Evolutionary conservation across 1,140 invertebrate species (phyloP).

Genomic region (Lasaia peninsularis): DNA sequence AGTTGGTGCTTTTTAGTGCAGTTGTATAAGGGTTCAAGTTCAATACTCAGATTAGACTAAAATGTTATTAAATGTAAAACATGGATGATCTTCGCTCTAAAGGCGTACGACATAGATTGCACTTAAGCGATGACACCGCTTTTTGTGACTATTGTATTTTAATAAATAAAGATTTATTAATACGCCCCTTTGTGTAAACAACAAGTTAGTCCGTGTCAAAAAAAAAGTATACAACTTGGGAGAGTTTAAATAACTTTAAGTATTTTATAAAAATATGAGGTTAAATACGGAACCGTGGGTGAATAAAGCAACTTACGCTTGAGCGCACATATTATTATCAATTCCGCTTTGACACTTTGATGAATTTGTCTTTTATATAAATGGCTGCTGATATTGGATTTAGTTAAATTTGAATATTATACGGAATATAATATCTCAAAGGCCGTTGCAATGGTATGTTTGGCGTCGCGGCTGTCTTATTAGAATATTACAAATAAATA

Average conservation of each 20-base stretch:
- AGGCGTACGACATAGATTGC: too few relatives aligned
- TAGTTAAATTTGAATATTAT: background rate
- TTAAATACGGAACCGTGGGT: background rate
- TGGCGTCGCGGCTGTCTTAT: too few relatives aligned
- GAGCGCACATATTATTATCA: background rate
- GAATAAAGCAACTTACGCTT: background rate
- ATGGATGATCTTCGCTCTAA: too few relatives aligned
- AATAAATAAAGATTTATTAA: too few relatives aligned
- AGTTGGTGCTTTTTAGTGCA: background rate
- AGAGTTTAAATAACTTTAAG: background rate
- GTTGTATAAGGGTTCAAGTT: background rate
- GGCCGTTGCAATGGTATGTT: background rate
- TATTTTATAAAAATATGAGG: background rate
- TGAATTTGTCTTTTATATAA: conserved; percentile 3
- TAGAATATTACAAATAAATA: too few relatives aligned
- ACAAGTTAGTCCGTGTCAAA: too few relatives aligned
- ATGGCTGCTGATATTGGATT: background rate
- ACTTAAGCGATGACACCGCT: too few relatives aligned
- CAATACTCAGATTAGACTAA: too few relatives aligned
- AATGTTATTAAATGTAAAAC: too few relatives aligned
- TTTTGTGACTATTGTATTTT: too few relatives aligned
- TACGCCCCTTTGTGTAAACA: too few relatives aligned
- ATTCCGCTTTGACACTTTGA: background rate
- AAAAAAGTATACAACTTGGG: too few relatives aligned
- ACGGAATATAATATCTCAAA: background rate